Evolutionary conservation across 2,113 vertebrate genomes (phyloP).

Genomic region (Dendropsophus ebraccatus): DNA sequence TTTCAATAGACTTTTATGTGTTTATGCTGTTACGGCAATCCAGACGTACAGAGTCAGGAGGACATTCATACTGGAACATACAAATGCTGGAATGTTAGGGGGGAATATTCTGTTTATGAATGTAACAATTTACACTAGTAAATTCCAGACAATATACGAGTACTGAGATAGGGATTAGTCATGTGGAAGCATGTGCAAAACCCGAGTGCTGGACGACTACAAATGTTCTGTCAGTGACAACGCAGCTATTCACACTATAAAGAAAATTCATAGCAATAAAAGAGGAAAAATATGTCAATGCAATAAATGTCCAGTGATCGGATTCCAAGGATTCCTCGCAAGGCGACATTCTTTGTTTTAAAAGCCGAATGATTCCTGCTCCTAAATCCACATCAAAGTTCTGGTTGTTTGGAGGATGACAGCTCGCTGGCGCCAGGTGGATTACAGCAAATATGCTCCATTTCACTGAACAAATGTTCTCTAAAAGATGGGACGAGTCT

Average conservation of each 20-base stretch:
- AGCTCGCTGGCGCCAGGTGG: constrained; percentile 40
- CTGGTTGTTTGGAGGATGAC: constrained; percentile 4
- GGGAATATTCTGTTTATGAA: neutral
- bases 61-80: neutral
- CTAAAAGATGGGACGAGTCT: neutral
- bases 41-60: neutral
- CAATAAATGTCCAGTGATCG: neutral
- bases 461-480: constrained; percentile 5
- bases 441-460: constrained; percentile 24
- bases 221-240: neutral
- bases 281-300: neutral
- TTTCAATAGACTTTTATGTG: too few relatives aligned
- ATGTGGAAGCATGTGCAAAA: neutral
- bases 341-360: constrained; percentile 14
- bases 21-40: too few relatives aligned
- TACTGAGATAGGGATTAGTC: neutral
- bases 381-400: constrained; percentile 26
- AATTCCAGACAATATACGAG: neutral
- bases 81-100: neutral
- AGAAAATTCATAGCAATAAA: neutral
- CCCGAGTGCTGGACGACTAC: too few relatives aligned
- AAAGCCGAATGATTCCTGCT: neutral
- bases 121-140: neutral
- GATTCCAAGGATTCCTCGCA: neutral
- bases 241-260: constrained; percentile 3